These are phyloP conservation scores for Mantis religiosa DNA, from an alignment of 2,888 invertebrate genomes.

Conservation along the genomic window DNA sequence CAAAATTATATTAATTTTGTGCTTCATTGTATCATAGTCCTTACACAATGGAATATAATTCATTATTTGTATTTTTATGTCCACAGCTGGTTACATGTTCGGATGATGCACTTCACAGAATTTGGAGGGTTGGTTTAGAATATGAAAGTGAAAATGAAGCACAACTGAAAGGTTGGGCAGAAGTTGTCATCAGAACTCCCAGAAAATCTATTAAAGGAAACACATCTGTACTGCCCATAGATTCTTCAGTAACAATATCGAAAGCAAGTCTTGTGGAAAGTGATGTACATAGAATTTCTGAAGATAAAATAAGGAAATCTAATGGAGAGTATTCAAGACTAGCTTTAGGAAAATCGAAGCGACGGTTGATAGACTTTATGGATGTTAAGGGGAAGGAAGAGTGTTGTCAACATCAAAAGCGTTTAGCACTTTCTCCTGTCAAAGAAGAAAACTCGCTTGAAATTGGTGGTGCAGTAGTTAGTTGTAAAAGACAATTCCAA, in stretches of 20 bases:
- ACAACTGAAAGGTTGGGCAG: slow-evolving; percentile 9
- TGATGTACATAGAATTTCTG: not conserved
- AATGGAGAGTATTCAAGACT: not conserved
- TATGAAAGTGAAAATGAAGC: slow-evolving; percentile 17
- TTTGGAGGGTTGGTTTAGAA: slow-evolving; percentile 52
- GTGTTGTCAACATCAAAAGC: not conserved
- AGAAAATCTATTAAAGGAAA: not conserved
- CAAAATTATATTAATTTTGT: too few species aligned
- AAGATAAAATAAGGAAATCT: not conserved
- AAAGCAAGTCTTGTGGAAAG: not conserved
- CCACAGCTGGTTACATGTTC: slow-evolving; percentile 71
- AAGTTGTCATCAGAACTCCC: not conserved
- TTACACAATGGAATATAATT: too few species aligned
- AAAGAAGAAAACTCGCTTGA: slow-evolving; percentile 43
- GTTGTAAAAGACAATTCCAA: slow-evolving; percentile 36
- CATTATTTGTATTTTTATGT: not conserved
- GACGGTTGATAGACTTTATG: not conserved
- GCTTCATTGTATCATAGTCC: too few species aligned
- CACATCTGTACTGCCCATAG: not conserved
- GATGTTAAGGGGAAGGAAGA: not conserved
- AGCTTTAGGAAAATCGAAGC: not conserved
- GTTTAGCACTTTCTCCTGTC: slow-evolving; percentile 40
- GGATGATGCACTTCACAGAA: slow-evolving; percentile 73
- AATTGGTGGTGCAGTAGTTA: slow-evolving; percentile 47
- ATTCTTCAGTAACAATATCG: not conserved